phyloP scores from a whole-genome alignment of 2,888 invertebrate species.

The Augochlorella aurata region DNA sequence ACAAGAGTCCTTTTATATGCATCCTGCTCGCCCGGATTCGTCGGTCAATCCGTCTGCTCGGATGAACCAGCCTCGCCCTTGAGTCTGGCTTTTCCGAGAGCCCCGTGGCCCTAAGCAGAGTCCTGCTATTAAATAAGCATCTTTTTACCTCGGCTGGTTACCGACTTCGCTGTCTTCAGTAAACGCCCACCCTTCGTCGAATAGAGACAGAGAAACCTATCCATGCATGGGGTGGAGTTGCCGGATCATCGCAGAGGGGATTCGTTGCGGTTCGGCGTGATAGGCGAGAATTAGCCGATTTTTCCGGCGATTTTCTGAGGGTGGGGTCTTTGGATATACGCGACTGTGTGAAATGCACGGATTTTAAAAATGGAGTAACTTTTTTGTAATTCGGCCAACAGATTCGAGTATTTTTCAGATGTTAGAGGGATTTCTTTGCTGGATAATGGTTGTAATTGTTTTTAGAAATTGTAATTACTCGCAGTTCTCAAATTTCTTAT shows the following conservation, averaged over 20 bases:
- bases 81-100: constrained; percentile 16
- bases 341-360: background rate
- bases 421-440: too few species aligned
- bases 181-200: constrained; percentile 18
- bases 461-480: too few species aligned
- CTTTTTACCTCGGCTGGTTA: background rate
- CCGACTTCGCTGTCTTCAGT: constrained; percentile 12
- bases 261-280: background rate
- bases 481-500: too few species aligned
- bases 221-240: constrained; percentile 16
- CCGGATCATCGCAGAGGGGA: background rate
- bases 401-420: too few species aligned
- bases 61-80: constrained; percentile 44
- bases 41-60: constrained; percentile 68
- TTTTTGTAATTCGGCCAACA: too few species aligned
- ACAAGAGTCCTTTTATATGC: constrained; percentile 65
- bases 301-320: background rate
- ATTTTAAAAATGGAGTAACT: too few species aligned
- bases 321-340: background rate
- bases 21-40: constrained; percentile 61
- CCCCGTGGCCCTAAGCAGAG: constrained; percentile 13
- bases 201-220: constrained; percentile 17
- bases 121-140: constrained; percentile 44
- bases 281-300: background rate
- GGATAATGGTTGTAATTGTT: too few species aligned